A percentile compares a stretch with the other conserved stretches of the same genome.
Evolutionary conservation across 2,113 vertebrate species (phyloP).

Genomic region (Capreolus pygargus): DNA sequence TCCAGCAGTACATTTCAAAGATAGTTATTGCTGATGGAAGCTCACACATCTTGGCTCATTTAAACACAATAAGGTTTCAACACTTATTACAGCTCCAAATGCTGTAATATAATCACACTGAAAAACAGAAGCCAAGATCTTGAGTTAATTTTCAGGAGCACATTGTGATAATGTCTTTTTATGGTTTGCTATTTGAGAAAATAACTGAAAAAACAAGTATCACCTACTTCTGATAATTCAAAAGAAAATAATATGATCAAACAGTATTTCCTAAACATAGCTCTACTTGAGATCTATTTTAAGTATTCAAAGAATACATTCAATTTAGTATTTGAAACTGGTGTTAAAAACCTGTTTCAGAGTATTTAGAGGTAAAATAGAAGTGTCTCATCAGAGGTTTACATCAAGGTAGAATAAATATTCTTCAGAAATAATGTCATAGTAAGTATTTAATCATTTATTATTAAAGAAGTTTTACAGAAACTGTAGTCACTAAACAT

Average conservation of each 20-base stretch:
- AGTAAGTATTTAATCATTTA: neutral
- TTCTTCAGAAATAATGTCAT: neutral
- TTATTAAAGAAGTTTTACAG: neutral
- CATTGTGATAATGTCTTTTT: constrained; percentile 37
- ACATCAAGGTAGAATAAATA: neutral
- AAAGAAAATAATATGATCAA: constrained; percentile 31
- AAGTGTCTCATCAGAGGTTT: neutral
- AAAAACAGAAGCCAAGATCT: neutral
- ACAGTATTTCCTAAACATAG: neutral
- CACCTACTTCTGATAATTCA: constrained; percentile 13
- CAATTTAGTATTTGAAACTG: neutral
- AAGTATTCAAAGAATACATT: neutral
- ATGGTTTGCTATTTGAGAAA: constrained; percentile 50
- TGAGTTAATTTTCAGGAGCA: constrained; percentile 49
- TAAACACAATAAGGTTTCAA: constrained; percentile 47
- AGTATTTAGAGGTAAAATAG: neutral
- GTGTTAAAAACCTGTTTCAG: neutral
- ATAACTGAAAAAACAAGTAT: constrained; percentile 48
- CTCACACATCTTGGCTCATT: constrained; percentile 55
- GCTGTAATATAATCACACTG: neutral
- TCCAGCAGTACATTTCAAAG: constrained; percentile 37
- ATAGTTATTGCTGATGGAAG: constrained; percentile 10
- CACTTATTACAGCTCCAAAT: neutral
- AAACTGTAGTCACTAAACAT: neutral
- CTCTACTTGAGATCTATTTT: neutral